These are phyloP conservation scores for Drosophila rellima DNA, from an alignment of 2,888 invertebrate species.

Conservation along the genomic window DNA sequence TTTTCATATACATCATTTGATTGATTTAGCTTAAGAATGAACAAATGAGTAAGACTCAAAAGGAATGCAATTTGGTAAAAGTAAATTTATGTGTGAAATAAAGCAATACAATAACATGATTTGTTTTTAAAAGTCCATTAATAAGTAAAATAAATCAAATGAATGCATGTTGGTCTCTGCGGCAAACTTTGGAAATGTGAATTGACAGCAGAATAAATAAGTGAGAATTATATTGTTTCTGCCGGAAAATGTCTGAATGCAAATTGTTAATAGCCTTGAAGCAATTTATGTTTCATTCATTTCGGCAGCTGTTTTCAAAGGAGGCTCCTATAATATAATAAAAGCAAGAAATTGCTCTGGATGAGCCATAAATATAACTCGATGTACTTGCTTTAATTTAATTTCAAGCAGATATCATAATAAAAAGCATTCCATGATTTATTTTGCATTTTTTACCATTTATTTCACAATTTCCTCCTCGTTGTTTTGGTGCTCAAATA, in stretches of 20 bases:
- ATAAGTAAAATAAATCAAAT: slow-evolving; percentile 1
- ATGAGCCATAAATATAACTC: slow-evolving; percentile 3
- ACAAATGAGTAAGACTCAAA: neutral
- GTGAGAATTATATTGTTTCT: slow-evolving; percentile 5
- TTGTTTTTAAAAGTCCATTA: neutral
- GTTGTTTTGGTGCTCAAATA: neutral
- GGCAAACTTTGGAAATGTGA: neutral
- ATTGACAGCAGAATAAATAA: slow-evolving; percentile 12
- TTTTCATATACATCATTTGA: no score
- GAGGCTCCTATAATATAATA: slow-evolving; percentile 9
- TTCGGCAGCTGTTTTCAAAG: neutral
- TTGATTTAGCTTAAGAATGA: no score
- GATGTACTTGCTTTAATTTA: slow-evolving; percentile 23
- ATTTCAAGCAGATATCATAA: slow-evolving; percentile 15
- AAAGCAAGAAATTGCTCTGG: neutral
- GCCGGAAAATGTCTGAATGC: neutral
- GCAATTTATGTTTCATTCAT: slow-evolving; percentile 10
- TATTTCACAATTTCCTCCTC: neutral
- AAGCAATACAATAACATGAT: neutral
- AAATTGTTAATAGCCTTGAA: slow-evolving; percentile 4
- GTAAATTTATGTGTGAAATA: neutral
- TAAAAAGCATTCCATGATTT: slow-evolving; percentile 11
- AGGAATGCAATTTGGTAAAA: neutral
- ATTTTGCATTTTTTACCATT: slow-evolving; percentile 29
- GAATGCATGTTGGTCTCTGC: neutral